phyloP scores from a whole-genome alignment of 1,140 invertebrate genomes.

The Drosophila saltans region DNA sequence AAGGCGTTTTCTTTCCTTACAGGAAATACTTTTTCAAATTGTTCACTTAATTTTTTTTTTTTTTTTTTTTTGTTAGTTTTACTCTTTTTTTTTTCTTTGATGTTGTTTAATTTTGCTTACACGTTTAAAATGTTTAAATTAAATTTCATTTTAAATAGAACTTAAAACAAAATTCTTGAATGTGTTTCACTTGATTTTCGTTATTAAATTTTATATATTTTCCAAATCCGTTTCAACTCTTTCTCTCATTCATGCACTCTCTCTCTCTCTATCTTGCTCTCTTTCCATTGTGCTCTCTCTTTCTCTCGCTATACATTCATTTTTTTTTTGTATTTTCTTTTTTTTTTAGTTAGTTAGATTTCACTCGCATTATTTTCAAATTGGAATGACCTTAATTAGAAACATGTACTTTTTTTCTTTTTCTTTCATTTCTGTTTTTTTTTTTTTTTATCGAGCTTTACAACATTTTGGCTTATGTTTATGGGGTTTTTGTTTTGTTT shows the following conservation, averaged over 20 bases:
- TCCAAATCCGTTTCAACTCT: slow-evolving; percentile 28
- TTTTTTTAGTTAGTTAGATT: slow-evolving; percentile 60
- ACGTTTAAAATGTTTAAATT: slow-evolving; percentile 53
- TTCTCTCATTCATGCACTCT: slow-evolving; percentile 56
- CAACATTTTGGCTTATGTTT: slow-evolving; percentile 56
- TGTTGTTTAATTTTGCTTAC: slow-evolving; percentile 33
- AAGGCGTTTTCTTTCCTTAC: slow-evolving; percentile 79
- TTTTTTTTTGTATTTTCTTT: slow-evolving; percentile 36
- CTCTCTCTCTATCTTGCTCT: slow-evolving; percentile 29
- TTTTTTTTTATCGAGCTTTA: slow-evolving; percentile 57
- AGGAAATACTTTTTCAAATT: slow-evolving; percentile 78
- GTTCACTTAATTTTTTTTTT: slow-evolving; percentile 39
- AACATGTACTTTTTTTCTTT: slow-evolving; percentile 76
- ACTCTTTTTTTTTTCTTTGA: slow-evolving; percentile 32
- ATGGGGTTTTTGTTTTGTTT: slow-evolving; percentile 24
- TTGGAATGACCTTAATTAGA: slow-evolving; percentile 82
- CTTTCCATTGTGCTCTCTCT: slow-evolving; percentile 19
- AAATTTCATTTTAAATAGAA: slow-evolving; percentile 79
- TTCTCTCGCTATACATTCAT: slow-evolving; percentile 30
- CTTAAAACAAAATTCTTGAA: slow-evolving; percentile 80
- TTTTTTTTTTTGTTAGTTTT: slow-evolving; percentile 37
- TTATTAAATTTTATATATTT: slow-evolving; percentile 25
- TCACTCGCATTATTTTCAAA: slow-evolving; percentile 79
- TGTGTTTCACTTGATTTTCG: slow-evolving; percentile 58
- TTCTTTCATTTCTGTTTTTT: slow-evolving; percentile 15